These are phyloP conservation scores for Orbicella faveolata DNA, from an alignment of 64 coral and sea anemone species.

Conservation along the genomic window DNA sequence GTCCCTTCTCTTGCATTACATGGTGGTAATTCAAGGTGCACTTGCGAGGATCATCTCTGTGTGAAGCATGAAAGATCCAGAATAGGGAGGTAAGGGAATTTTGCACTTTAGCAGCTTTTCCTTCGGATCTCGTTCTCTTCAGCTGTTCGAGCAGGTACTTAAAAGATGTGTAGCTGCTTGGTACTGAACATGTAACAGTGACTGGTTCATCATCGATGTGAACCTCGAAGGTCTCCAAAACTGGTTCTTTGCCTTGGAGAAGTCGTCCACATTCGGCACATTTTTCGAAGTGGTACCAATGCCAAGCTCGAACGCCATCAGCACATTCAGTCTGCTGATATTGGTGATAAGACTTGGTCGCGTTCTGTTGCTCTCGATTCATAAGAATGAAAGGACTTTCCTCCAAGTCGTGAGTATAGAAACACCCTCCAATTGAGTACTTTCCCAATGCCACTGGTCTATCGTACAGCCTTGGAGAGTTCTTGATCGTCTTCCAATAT, in stretches of 20 bases:
- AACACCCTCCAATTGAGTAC: conserved; percentile 29
- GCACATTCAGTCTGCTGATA: background rate
- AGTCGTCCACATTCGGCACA: conserved; percentile 31
- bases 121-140: background rate
- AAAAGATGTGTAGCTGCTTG: background rate
- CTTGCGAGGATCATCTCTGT: conserved; percentile 37
- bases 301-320: conserved; percentile 30
- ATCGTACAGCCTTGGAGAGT: conserved; percentile 41
- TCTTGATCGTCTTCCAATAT: conserved; percentile 52
- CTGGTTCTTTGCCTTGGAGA: background rate
- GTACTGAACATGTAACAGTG: conserved; percentile 10
- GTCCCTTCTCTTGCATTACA: conserved; percentile 22
- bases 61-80: conserved; percentile 49
- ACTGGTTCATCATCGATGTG: background rate
- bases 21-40: conserved; percentile 48
- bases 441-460: conserved; percentile 31
- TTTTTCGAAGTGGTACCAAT: conserved; percentile 26
- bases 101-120: too few species aligned
- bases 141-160: background rate
- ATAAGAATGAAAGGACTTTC: conserved; percentile 7
- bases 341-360: background rate
- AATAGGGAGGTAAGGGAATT: background rate
- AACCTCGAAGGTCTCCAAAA: background rate
- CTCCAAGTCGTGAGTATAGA: conserved; percentile 28
- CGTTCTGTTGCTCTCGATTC: background rate